Evolutionary conservation across 2,888 invertebrate genomes (phyloP).

Genomic region (Allolobophora icterica): DNA sequence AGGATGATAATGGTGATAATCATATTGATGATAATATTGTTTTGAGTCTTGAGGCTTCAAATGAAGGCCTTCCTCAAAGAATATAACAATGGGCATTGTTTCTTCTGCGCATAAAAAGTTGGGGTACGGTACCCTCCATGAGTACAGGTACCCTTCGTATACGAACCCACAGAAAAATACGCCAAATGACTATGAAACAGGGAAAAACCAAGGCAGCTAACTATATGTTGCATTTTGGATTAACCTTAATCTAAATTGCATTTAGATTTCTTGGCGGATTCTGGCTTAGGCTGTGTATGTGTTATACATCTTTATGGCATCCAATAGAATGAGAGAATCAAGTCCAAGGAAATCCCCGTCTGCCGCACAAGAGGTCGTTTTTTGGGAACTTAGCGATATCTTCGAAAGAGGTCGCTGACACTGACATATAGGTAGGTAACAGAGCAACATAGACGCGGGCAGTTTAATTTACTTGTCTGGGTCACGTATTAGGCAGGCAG

Average conservation of each 20-base stretch:
- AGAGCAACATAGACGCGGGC: background rate
- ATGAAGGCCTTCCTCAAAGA: too few species aligned
- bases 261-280: background rate
- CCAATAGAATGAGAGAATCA: background rate
- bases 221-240: too few species aligned
- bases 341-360: background rate
- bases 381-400: background rate
- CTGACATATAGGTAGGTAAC: background rate
- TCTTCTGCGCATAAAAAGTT: too few species aligned
- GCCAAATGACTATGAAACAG: too few species aligned
- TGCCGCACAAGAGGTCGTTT: background rate
- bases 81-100: too few species aligned
- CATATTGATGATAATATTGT: too few species aligned
- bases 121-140: too few species aligned
- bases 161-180: too few species aligned
- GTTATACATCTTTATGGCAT: background rate
- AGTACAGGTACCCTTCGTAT: too few species aligned
- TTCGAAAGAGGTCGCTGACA: background rate
- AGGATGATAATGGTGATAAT: too few species aligned
- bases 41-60: too few species aligned
- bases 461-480: background rate
- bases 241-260: background rate
- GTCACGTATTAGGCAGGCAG: background rate
- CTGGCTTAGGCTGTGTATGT: background rate
- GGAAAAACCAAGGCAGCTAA: too few species aligned